Percentiles rank a stretch among this genome's conserved stretches.
Evolutionary conservation across 64 coral and sea anemone species (phyloP).

Genomic region (Montipora capricornis): DNA sequence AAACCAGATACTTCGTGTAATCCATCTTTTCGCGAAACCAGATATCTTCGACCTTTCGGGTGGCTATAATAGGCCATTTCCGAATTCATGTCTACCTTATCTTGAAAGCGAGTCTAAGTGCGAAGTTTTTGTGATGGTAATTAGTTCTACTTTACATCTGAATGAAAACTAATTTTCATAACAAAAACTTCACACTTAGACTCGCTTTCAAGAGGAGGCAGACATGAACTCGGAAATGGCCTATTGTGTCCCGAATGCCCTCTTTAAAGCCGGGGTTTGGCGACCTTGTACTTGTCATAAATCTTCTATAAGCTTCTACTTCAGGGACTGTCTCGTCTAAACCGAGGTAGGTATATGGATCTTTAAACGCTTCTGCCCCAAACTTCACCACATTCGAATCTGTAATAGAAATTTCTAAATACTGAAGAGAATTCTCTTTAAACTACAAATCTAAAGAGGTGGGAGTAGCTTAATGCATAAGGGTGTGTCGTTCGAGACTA

Average conservation of each 20-base stretch:
- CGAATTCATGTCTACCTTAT: no score
- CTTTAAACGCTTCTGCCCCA: constrained; percentile 29
- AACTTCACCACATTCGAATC: constrained; percentile 67
- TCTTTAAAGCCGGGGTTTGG: constrained; percentile 54
- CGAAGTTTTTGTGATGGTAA: no score
- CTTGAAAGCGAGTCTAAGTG: no score
- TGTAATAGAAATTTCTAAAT: not conserved
- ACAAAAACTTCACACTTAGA: no score
- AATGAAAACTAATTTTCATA: no score
- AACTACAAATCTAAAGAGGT: no score
- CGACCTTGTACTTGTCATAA: not conserved
- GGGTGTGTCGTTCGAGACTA: no score
- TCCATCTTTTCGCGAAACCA: constrained; percentile 34
- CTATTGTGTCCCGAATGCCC: constrained; percentile 43
- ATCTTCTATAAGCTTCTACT: constrained; percentile 12
- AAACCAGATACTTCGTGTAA: constrained; percentile 50
- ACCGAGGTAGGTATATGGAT: constrained; percentile 59
- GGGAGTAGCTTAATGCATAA: no score
- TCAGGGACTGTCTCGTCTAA: constrained; percentile 26
- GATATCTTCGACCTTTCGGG: constrained; percentile 29
- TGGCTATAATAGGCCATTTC: not conserved
- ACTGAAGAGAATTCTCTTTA: no score
- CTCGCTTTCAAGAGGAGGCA: no score
- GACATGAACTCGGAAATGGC: no score
- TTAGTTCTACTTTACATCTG: no score